These are phyloP conservation scores for Priocnemis perturbator DNA, from an alignment of 2,888 invertebrate genomes.

Conservation along the genomic window DNA sequence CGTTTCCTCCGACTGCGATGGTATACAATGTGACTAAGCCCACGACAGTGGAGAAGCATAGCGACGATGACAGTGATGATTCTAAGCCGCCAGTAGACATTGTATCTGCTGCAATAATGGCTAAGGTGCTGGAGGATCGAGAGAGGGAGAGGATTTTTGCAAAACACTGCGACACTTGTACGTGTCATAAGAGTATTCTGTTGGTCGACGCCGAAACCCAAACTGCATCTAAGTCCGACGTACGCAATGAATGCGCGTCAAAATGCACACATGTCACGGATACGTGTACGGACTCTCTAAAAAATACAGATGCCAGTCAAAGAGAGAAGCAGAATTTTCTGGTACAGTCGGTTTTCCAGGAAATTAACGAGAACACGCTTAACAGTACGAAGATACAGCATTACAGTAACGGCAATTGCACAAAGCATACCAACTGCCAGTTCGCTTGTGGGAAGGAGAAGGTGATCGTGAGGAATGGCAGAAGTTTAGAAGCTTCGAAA, in stretches of 20 bases:
- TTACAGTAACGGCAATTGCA: slow-evolving; percentile 40
- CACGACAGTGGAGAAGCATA: slow-evolving; percentile 68
- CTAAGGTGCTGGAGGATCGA: slow-evolving; percentile 91
- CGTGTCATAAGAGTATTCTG: slow-evolving; percentile 77
- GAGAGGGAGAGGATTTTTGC: slow-evolving; percentile 86
- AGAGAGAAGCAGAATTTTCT: slow-evolving; percentile 48
- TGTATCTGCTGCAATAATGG: slow-evolving; percentile 92
- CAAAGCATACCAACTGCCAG: slow-evolving; percentile 39
- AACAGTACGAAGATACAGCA: slow-evolving; percentile 41
- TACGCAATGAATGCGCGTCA: slow-evolving; percentile 48
- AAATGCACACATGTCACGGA: slow-evolving; percentile 38
- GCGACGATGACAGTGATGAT: slow-evolving; percentile 78
- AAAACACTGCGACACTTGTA: slow-evolving; percentile 90
- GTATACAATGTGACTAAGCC: slow-evolving; percentile 78
- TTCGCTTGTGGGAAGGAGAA: slow-evolving; percentile 39
- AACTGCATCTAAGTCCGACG: slow-evolving; percentile 49
- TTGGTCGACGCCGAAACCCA: slow-evolving; percentile 69
- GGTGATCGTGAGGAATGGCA: slow-evolving; percentile 33
- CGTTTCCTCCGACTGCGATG: slow-evolving; percentile 91
- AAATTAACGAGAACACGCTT: slow-evolving; percentile 42
- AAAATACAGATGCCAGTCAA: slow-evolving; percentile 34
- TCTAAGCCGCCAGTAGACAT: slow-evolving; percentile 82
- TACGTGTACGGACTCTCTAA: slow-evolving; percentile 33
- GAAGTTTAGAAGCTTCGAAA: slow-evolving; percentile 34
- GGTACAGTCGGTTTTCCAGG: slow-evolving; percentile 42